Base-by-base conservation (phyloP, 2,888 invertebrate species). In the Apotomis turbidana region DNA sequence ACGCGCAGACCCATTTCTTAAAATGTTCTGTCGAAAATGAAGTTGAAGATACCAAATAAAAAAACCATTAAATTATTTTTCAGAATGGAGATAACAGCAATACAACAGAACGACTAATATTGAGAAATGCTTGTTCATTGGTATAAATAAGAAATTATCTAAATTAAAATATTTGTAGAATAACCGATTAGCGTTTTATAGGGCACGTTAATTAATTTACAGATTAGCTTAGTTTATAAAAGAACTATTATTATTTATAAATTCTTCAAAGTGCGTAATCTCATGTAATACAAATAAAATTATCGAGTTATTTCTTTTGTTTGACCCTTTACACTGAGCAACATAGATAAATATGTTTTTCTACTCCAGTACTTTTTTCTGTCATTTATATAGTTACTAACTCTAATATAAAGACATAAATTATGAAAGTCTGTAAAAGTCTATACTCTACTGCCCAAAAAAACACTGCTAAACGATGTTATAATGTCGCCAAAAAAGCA, bases 201-300 rank as follows among this genome's bases (percentile, higher is more conserved):
- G 64, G 36, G 3, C 64, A 55, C 27, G 41, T 12, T 66, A 66
- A 66, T 66, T 10, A 55, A 46, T 57, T 57, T 46, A 12, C 9
- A 57, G 46, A 66, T 66, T 66, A 57, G 0, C 64, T 55, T 44
- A 46, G 44, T 64, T 64, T 41, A 54, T 9, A 13, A 41, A 51
- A 51, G n/a, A 54, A 13, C 9, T 49, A 49, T 3, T 3, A 4
- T 55, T 8, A 27, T 5, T 15, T 60, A 1, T 15, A 46, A 41
- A 44, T 44, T 46, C 15, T 27, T 15, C 49, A 15, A 27, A 46
- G 0, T 59, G 5, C 41, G 8, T 13, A 10, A 13, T 27, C 2
- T 59, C 1, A 59, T 59, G 5, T n/a, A 15, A 27, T 46, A 15
- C 3, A 46, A 15, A 41, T 41, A 6, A 41, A 41, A 27, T 38